A percentile compares a stretch with the other conserved stretches of the same genome.
These are phyloP conservation scores for Stegastes partitus DNA, from an alignment of 2,113 vertebrate genomes.

Conservation along the genomic window DNA sequence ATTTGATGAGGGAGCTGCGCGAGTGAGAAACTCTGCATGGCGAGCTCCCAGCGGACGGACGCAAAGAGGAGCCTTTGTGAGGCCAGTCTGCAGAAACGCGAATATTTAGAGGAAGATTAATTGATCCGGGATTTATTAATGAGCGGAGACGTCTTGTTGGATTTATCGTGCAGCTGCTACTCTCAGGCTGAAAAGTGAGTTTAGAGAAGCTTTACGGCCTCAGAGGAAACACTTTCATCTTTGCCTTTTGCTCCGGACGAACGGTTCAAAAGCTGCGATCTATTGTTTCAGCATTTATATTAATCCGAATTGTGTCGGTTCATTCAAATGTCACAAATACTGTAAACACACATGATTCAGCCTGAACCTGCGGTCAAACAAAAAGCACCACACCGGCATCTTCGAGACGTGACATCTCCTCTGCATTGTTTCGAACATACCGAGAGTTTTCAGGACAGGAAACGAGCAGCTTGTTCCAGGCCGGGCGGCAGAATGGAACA, in stretches of 20 bases:
- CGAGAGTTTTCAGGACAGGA: constrained; percentile 80
- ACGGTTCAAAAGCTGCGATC: constrained; percentile 63
- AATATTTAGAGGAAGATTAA: constrained; percentile 46
- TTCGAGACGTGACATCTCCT: constrained; percentile 73
- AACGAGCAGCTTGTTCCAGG: constrained; percentile 81
- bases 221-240: constrained; percentile 66
- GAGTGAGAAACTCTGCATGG: constrained; percentile 75
- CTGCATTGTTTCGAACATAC: constrained; percentile 79
- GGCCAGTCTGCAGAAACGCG: constrained; percentile 33
- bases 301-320: constrained; percentile 70
- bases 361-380: constrained; percentile 70
- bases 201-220: constrained; percentile 21
- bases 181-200: constrained; percentile 43
- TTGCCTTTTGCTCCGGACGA: constrained; percentile 49
- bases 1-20: constrained; percentile 79
- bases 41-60: constrained; percentile 49
- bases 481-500: constrained; percentile 75
- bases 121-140: constrained; percentile 29
- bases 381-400: constrained; percentile 47
- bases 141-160: constrained; percentile 6
- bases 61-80: constrained; percentile 70
- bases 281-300: constrained; percentile 75
- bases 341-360: constrained; percentile 77
- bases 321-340: constrained; percentile 78
- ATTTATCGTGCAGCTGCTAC: constrained; percentile 23